Evolutionary conservation across 2,888 invertebrate species (phyloP).

Genomic region (Drymonia ruficornis): DNA sequence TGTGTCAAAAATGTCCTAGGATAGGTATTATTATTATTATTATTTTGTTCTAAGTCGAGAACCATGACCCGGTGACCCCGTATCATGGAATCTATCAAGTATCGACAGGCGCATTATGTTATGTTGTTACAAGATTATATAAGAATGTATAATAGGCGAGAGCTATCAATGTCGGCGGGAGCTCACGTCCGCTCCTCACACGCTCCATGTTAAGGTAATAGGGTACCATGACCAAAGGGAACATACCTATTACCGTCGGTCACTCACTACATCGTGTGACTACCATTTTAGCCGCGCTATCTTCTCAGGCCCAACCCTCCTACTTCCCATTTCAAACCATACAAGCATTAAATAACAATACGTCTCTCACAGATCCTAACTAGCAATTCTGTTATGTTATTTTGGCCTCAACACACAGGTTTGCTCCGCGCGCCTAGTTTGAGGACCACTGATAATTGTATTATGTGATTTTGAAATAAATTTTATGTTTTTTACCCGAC

Average conservation of each 20-base stretch:
- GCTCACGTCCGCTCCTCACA: constrained; percentile 58
- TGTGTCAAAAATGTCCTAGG: no score
- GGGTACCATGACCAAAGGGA: constrained; percentile 65
- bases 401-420: no score
- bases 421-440: no score
- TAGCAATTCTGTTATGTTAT: no score
- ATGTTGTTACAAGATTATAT: constrained; percentile 47
- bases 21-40: no score
- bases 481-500: no score
- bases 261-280: constrained; percentile 67
- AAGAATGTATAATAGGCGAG: constrained; percentile 65
- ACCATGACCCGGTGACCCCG: constrained; percentile 38
- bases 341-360: constrained; percentile 66
- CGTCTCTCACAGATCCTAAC: no score
- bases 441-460: no score
- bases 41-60: no score
- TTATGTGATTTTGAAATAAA: no score
- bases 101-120: constrained; percentile 44
- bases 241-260: constrained; percentile 58
- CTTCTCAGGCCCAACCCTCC: constrained; percentile 37
- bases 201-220: constrained; percentile 66
- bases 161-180: constrained; percentile 32
- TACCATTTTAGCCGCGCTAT: constrained; percentile 64
- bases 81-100: constrained; percentile 69
- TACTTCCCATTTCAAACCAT: constrained; percentile 52